Evolutionary conservation across 2,888 invertebrate species (phyloP), one percentile per base, ranked within the genome.

Genomic region (Eubasilissa splendida): DNA sequence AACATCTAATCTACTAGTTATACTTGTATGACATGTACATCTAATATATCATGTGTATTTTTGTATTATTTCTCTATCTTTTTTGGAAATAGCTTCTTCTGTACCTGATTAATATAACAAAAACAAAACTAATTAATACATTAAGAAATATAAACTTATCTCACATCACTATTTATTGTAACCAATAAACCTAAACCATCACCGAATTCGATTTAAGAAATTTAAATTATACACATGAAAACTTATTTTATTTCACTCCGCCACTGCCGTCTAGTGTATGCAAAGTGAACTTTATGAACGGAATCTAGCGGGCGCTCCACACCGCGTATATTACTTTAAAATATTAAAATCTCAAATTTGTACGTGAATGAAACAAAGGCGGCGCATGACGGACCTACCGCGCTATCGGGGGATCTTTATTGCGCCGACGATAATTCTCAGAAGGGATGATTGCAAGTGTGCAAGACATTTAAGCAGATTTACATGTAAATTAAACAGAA

Each of bases 311-410:
- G 56, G 68, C 68, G 71, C 76, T 70, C 58, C 70, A 75, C 66
- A 77, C 75, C 73, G 83, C 76, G 83, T 81, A 79, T 81, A 83
- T 82, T 81, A 83, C 76, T 80, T 77, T 83, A 77, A 83, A 83
- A 82, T 83, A 83, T 83, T 83, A 83, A 83, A 82, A 83, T 82
- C 60, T 77, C 77, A 77, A 83, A 83, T 82, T 83, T 58, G 73
- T 74, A 79, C 70, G 74, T 81, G 83, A 81, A 79, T 79, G 80
- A 79, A 83, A 79, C 83, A 81, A 79, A 80, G 79, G 78, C 68
- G 77, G 76, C 50, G 71, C 75, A 60, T 75, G 75, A 75, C 75
- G 60, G 71, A 71, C 56, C 22, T 60, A 59, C 42, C 31, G 60
- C 75, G 42, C n/a, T 73, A 73, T 73, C 71, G 42, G n/a, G 4